These are phyloP conservation scores for Chelonia mydas DNA, from an alignment of 2,797 vertebrate species.

Conservation along the genomic window DNA sequence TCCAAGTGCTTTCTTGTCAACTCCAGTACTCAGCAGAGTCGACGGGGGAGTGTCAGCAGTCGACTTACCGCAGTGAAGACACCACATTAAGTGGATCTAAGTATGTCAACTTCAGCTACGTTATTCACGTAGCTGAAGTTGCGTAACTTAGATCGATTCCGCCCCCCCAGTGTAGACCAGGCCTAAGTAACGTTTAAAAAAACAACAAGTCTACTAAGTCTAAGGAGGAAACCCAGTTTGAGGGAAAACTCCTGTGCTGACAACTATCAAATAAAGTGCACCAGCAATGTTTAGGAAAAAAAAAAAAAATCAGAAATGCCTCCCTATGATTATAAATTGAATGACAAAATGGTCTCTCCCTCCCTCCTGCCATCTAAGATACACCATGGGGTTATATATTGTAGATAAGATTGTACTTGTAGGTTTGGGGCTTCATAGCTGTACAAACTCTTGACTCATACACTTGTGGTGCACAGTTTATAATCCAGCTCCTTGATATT, in stretches of 20 bases:
- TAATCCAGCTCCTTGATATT: neutral
- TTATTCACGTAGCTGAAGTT: too few species aligned
- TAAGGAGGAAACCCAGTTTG: neutral
- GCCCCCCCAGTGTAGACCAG: too few species aligned
- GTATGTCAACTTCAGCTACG: too few species aligned
- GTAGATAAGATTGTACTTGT: neutral
- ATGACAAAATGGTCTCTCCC: neutral
- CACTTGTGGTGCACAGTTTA: neutral
- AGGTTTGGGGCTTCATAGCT: neutral
- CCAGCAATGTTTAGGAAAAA: neutral
- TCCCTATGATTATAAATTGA: neutral
- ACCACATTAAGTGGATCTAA: too few species aligned
- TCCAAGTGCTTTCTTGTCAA: too few species aligned
- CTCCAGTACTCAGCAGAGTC: too few species aligned
- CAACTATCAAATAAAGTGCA: too few species aligned
- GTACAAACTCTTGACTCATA: neutral
- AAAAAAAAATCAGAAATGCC: neutral
- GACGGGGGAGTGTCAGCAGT: too few species aligned
- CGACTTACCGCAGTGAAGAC: too few species aligned
- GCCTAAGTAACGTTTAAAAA: too few species aligned
- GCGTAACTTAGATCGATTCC: too few species aligned
- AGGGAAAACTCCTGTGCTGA: neutral
- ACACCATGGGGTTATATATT: neutral
- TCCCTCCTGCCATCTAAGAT: rapidly evolving
- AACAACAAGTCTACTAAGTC: neutral